These are phyloP conservation scores for Corythornis cristatus DNA, from an alignment of 2,113 vertebrate species.

Conservation along the genomic window DNA sequence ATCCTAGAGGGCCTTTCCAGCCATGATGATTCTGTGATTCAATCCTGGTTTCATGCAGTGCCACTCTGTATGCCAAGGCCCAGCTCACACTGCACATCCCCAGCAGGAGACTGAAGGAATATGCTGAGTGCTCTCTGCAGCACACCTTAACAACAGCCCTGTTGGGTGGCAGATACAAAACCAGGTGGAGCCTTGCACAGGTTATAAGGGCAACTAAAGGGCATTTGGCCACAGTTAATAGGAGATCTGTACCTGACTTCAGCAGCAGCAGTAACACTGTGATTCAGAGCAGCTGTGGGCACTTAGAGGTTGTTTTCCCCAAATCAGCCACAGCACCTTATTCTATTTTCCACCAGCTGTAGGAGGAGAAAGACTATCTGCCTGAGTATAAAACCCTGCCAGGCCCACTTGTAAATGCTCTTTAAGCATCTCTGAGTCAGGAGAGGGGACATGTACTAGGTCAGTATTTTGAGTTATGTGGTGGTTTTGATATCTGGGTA, in stretches of 20 bases:
- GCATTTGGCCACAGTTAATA: background rate
- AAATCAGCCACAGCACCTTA: background rate
- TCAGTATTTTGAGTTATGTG: background rate
- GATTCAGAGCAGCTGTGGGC: background rate
- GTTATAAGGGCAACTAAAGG: too few species aligned
- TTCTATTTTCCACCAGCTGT: background rate
- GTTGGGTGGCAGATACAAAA: rapidly evolving
- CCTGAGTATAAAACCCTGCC: background rate
- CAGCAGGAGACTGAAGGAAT: background rate
- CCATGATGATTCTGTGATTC: background rate
- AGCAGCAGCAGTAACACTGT: background rate
- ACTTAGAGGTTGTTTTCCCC: background rate
- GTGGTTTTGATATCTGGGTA: background rate
- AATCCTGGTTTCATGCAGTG: background rate
- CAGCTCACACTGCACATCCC: rapidly evolving
- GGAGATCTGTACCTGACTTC: background rate
- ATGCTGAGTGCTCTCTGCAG: background rate
- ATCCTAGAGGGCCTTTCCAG: too few species aligned
- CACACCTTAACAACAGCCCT: background rate
- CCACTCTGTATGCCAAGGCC: background rate
- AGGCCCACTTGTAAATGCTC: background rate
- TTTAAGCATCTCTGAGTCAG: rapidly evolving
- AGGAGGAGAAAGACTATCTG: background rate
- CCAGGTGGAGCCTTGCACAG: background rate
- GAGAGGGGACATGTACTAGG: background rate